phyloP scores from a whole-genome alignment of 2,888 invertebrate species.

The Spilosoma lubricipeda region DNA sequence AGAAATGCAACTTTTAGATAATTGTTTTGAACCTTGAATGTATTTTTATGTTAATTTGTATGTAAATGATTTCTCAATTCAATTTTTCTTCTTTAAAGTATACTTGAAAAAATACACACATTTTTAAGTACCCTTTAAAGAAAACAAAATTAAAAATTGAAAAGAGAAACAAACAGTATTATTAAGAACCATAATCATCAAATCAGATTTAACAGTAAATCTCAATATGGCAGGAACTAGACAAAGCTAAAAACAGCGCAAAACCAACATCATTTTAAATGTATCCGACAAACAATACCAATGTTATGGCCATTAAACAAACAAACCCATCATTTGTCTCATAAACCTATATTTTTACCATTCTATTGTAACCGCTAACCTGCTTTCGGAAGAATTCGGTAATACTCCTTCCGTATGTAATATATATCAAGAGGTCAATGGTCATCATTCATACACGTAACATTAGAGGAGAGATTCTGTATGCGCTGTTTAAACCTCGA shows the following conservation, averaged over 20 bases:
- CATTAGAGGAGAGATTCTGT: background rate
- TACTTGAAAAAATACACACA: background rate
- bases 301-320: slow-evolving; percentile 4
- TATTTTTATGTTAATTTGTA: too few relatives aligned
- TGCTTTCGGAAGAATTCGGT: background rate
- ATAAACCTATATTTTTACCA: slow-evolving; percentile 6
- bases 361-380: slow-evolving; percentile 2
- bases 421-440: slow-evolving; percentile 2
- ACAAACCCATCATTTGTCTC: background rate
- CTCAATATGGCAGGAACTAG: background rate
- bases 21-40: too few relatives aligned
- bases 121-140: too few relatives aligned
- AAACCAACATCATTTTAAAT: background rate
- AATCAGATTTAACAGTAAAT: background rate
- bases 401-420: slow-evolving; percentile 7
- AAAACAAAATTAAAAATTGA: too few relatives aligned
- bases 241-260: background rate
- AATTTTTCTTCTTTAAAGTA: background rate
- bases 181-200: background rate
- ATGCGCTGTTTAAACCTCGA: background rate
- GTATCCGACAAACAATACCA: background rate
- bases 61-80: too few relatives aligned
- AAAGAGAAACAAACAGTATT: background rate
- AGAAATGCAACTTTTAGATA: too few relatives aligned
- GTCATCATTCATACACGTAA: slow-evolving; percentile 1